Evolutionary conservation across 2,113 vertebrate genomes (phyloP).

Genomic region (Ploceus nigricollis): DNA sequence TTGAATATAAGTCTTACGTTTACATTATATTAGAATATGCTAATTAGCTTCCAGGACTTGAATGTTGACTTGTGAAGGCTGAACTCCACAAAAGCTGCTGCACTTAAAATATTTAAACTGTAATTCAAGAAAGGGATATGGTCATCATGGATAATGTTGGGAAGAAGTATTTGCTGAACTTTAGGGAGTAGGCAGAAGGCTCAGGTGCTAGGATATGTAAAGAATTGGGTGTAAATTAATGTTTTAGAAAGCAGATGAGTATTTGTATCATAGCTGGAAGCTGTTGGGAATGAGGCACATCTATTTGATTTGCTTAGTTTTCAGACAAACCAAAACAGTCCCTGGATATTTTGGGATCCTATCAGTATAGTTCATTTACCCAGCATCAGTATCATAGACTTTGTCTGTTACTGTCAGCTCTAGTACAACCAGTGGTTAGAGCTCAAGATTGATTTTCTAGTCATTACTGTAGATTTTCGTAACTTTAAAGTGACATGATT

Average conservation of each 20-base stretch:
- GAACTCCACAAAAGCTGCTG: neutral
- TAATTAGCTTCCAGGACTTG: neutral
- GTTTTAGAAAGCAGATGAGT: neutral
- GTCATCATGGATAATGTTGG: neutral
- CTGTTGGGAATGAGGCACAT: neutral
- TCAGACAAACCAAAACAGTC: neutral
- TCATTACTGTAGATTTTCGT: neutral
- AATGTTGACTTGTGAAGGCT: neutral
- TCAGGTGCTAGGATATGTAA: neutral
- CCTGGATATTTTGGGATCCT: neutral
- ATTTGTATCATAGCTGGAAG: neutral
- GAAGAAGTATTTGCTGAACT: neutral
- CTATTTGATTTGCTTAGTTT: neutral
- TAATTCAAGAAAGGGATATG: neutral
- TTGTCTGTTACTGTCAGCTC: neutral
- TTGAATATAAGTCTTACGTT: neutral
- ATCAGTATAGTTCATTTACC: neutral
- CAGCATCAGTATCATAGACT: neutral
- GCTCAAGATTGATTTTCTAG: neutral
- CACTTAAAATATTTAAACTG: neutral
- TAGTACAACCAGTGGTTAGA: neutral
- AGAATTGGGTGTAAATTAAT: neutral
- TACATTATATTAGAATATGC: neutral
- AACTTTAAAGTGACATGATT: neutral
- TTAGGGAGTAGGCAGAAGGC: neutral